Percentiles rank a stretch among this genome's conserved stretches.
Conservation (phyloP, 2,113 vertebrate genomes). For the Sclerurus mexicanus region DNA sequence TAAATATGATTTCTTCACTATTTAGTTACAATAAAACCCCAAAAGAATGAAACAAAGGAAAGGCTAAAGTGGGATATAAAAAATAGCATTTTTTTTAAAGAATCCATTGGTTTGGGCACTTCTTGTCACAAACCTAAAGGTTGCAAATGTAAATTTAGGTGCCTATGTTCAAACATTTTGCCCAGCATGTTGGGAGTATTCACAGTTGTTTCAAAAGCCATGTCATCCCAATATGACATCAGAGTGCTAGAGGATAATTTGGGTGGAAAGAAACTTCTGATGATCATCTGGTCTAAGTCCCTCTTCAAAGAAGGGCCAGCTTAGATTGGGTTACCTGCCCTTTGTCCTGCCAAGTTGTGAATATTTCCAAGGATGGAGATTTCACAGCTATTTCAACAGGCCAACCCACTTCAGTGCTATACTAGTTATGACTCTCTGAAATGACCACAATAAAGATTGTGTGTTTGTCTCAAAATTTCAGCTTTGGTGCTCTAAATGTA, state of each 20-base stretch:
- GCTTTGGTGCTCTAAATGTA: neutral
- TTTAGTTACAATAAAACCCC: neutral
- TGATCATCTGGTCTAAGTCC: neutral
- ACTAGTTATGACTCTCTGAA: neutral
- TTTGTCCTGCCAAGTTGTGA: neutral
- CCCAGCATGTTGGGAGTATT: neutral
- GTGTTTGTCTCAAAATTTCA: neutral
- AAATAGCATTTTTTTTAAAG: neutral
- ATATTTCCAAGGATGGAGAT: neutral
- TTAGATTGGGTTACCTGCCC: neutral
- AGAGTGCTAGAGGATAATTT: neutral
- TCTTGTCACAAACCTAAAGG: neutral
- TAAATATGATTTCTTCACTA: neutral
- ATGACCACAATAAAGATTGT: fast-evolving
- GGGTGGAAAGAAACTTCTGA: neutral
- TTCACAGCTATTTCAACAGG: neutral
- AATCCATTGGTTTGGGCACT: neutral
- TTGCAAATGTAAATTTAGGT: neutral
- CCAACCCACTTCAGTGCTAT: neutral
- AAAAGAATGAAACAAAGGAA: neutral
- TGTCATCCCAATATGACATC: neutral
- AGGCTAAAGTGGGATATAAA: neutral
- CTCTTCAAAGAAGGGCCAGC: neutral
- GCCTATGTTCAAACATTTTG: neutral
- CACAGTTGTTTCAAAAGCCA: neutral